A percentile compares a stretch with the other conserved stretches of the same genome.
Evolutionary conservation across 2,888 invertebrate species (phyloP).

Genomic region (Acleris literana): DNA sequence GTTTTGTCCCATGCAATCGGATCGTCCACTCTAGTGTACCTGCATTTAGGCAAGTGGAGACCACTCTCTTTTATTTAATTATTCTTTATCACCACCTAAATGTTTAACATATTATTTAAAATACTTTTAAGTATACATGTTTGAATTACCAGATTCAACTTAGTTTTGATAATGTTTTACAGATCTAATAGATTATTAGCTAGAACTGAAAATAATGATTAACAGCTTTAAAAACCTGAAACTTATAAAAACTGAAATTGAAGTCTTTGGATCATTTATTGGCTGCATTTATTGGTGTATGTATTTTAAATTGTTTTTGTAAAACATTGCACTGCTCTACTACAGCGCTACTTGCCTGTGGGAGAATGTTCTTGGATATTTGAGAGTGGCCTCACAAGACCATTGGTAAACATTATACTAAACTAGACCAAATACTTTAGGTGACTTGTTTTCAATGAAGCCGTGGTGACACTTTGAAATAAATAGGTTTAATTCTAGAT

Average conservation of each 20-base stretch:
- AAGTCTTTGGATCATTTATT: conserved; percentile 13
- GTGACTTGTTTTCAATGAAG: conserved; percentile 28
- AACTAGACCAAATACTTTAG: conserved; percentile 36
- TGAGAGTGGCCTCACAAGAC: conserved; percentile 25
- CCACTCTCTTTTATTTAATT: conserved; percentile 14
- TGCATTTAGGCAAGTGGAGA: conserved; percentile 30
- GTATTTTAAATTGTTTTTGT: conserved; percentile 10
- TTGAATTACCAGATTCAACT: conserved; percentile 20
- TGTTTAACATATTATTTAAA: conserved; percentile 8
- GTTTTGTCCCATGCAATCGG: conserved; percentile 1
- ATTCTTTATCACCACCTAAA: conserved; percentile 12
- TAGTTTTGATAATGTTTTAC: conserved; percentile 25
- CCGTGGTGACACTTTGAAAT: conserved; percentile 34
- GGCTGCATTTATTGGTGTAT: conserved; percentile 8
- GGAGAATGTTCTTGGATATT: conserved; percentile 1
- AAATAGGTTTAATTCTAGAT: conserved; percentile 24
- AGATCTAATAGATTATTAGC: background rate
- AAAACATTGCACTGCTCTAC: conserved; percentile 6
- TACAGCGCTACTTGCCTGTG: background rate
- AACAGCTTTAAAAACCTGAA: background rate
- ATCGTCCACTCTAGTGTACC: conserved; percentile 31
- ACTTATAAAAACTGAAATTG: conserved; percentile 20
- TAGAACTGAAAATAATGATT: background rate
- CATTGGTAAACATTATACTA: conserved; percentile 32
- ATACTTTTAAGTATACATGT: conserved; percentile 8